These are phyloP conservation scores for Zaprionus lineosus DNA, from an alignment of 2,888 invertebrate genomes.

Conservation along the genomic window DNA sequence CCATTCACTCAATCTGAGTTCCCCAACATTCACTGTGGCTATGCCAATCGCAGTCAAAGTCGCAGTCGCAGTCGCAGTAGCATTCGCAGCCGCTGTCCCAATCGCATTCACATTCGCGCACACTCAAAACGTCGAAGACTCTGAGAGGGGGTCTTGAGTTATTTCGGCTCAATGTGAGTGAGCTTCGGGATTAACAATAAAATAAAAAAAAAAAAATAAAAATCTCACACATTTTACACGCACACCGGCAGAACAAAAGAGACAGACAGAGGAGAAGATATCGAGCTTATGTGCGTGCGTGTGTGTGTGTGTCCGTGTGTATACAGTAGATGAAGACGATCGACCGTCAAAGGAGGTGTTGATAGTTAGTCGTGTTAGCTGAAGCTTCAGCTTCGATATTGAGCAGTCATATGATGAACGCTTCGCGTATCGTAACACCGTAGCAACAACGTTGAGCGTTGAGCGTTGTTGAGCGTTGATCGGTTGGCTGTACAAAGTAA, in stretches of 20 bases:
- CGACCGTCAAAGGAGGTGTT: slow-evolving; percentile 66
- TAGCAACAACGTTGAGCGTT: slow-evolving; percentile 20
- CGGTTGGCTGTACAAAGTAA: no score
- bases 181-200: slow-evolving; percentile 35
- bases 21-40: neutral
- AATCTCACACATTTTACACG: slow-evolving; percentile 24
- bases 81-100: slow-evolving; percentile 20
- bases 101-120: slow-evolving; percentile 38
- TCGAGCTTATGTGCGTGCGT: no score
- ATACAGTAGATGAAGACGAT: slow-evolving; percentile 25
- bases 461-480: slow-evolving; percentile 3
- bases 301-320: neutral
- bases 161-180: slow-evolving; percentile 48
- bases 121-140: slow-evolving; percentile 36
- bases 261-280: slow-evolving; percentile 6
- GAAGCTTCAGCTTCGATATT: slow-evolving; percentile 54
- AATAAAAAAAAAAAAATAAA: slow-evolving; percentile 10
- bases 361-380: slow-evolving; percentile 57
- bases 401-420: slow-evolving; percentile 76
- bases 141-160: slow-evolving; percentile 29
- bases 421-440: slow-evolving; percentile 62
- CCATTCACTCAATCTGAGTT: slow-evolving; percentile 46
- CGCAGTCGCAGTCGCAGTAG: slow-evolving; percentile 16
- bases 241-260: slow-evolving; percentile 9
- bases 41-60: neutral